These are phyloP conservation scores for Smutsia temminckii DNA, from an alignment of 2,797 vertebrate genomes.

Conservation along the genomic window DNA sequence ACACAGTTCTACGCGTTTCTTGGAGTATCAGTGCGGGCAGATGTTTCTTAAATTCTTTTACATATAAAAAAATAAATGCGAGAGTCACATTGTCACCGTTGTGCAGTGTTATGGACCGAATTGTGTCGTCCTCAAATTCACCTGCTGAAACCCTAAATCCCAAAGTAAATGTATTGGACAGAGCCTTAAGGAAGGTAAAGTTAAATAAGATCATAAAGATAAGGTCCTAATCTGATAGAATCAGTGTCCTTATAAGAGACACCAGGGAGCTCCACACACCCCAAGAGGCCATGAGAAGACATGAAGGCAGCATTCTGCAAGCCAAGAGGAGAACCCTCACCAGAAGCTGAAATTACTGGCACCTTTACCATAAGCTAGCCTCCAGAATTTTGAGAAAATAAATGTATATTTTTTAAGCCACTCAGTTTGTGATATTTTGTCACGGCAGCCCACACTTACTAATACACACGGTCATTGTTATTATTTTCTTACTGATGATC, in stretches of 20 bases:
- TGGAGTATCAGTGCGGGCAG: too few relatives aligned
- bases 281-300: accelerated
- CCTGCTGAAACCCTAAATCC: background rate
- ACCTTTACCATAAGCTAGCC: background rate
- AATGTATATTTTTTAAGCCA: background rate
- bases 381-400: background rate
- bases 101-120: background rate
- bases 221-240: background rate
- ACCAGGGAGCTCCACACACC: background rate
- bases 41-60: background rate
- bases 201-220: background rate
- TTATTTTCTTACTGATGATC: background rate
- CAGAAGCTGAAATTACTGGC: background rate
- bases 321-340: background rate
- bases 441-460: background rate
- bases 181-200: background rate
- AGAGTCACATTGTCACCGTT: background rate
- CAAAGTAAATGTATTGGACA: background rate
- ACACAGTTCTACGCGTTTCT: too few relatives aligned
- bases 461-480: background rate
- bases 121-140: background rate
- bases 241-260: background rate
- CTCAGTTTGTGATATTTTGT: background rate
- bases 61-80: background rate
- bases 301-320: background rate